phyloP scores from a whole-genome alignment of 1,140 invertebrate species.

The Ceratina australensis region DNA sequence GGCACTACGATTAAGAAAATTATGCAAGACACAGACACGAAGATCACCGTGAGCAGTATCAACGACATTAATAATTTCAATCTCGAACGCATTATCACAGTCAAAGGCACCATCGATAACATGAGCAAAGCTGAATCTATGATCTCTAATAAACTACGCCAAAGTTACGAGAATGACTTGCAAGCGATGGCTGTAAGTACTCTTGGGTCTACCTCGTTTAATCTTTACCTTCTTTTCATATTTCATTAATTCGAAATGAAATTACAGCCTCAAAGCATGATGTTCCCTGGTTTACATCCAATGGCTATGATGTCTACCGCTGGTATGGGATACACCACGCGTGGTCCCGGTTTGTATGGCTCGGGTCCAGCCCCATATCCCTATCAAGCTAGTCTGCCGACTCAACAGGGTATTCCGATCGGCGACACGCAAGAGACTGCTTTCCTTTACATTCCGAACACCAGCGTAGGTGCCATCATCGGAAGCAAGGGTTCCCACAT shows the following conservation, averaged over 20 bases:
- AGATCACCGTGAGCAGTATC: conserved; percentile 97
- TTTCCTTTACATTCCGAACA: conserved; percentile 97
- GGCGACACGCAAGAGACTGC: conserved; percentile 90
- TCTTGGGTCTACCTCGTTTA: neutral
- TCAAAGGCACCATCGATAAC: conserved; percentile 93
- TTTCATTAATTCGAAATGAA: neutral
- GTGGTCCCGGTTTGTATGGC: conserved; percentile 80
- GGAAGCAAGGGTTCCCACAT: conserved; percentile 98
- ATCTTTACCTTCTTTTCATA: too few relatives aligned
- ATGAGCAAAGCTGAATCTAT: conserved; percentile 96
- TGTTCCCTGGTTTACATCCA: conserved; percentile 96
- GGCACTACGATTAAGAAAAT: conserved; percentile 98
- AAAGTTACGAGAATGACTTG: conserved; percentile 97
- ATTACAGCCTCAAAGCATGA: conserved; percentile 91
- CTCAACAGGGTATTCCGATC: conserved; percentile 76
- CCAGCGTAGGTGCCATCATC: conserved; percentile 97
- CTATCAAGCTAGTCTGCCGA: conserved; percentile 74
- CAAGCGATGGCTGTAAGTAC: conserved; percentile 83
- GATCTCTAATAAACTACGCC: conserved; percentile 95
- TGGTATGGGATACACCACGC: conserved; percentile 84
- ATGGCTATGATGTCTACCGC: conserved; percentile 98
- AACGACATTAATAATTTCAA: conserved; percentile 97
- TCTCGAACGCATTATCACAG: conserved; percentile 96
- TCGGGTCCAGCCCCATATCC: conserved; percentile 81
- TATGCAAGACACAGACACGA: conserved; percentile 98